Conservation (phyloP, 30 jellyfish, hydroid and myxozoan genomes). For the Phacellophora camtschatica region DNA sequence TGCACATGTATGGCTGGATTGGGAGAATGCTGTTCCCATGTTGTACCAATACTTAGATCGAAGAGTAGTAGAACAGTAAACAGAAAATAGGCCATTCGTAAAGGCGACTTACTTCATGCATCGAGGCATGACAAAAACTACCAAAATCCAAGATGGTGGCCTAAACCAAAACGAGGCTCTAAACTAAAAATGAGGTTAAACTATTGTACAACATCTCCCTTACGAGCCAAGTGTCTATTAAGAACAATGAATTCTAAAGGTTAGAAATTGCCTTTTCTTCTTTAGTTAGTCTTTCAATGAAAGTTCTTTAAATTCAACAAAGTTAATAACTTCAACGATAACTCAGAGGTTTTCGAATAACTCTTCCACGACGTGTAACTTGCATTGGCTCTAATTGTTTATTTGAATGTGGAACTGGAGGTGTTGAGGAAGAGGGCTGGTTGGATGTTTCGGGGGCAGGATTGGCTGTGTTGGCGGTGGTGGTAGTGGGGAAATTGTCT, state of each 20-base stretch:
- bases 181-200: not conserved
- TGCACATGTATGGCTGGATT: no score
- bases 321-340: conserved; percentile 15
- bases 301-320: conserved; percentile 25
- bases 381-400: conserved; percentile 18
- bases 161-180: not conserved
- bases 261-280: conserved; percentile 31
- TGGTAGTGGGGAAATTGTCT: conserved; percentile 4
- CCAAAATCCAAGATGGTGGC: not conserved
- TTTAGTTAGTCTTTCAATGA: not conserved
- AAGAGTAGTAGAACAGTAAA: not conserved
- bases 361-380: conserved; percentile 42
- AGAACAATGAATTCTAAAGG: conserved; percentile 8
- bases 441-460: conserved; percentile 43
- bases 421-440: conserved; percentile 23
- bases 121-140: no score
- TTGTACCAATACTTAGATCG: not conserved
- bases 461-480: conserved; percentile 25
- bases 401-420: conserved; percentile 4
- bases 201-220: conserved; percentile 14
- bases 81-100: not conserved
- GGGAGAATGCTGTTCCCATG: no score
- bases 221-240: conserved; percentile 14
- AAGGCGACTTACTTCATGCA: not conserved
- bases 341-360: conserved; percentile 9